These are phyloP conservation scores for Balanococcus diminutus DNA, from an alignment of 2,888 invertebrate genomes.

Conservation along the genomic window DNA sequence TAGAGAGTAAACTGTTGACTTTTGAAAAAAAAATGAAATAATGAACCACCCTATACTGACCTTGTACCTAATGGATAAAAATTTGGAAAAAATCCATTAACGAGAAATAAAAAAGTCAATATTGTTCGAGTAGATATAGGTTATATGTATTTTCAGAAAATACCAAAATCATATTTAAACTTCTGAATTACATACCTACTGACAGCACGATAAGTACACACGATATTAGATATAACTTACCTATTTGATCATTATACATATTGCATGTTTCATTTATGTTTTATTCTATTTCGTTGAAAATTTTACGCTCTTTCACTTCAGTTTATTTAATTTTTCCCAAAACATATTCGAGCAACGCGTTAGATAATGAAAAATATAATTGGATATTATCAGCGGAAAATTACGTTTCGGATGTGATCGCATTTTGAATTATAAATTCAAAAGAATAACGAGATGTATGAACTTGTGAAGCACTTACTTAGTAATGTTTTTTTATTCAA, in stretches of 20 bases:
- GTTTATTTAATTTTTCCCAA: slow-evolving; percentile 33
- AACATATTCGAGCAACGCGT: not conserved
- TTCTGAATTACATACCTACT: no score
- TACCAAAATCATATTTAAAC: no score
- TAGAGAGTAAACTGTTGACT: no score
- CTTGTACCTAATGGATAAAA: no score
- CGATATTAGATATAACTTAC: not conserved
- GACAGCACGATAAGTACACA: no score
- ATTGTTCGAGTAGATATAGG: no score
- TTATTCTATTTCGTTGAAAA: slow-evolving; percentile 2
- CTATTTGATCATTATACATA: not conserved
- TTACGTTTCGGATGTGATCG: slow-evolving; percentile 39
- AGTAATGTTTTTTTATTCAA: no score
- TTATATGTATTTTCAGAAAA: no score
- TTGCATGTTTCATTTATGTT: not conserved
- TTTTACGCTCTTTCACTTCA: slow-evolving; percentile 41
- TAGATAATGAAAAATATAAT: slow-evolving; percentile 40
- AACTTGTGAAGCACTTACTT: not conserved
- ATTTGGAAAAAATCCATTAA: no score
- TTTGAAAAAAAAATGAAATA: no score
- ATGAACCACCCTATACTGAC: no score
- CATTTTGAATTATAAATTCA: slow-evolving; percentile 4
- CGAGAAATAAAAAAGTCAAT: no score
- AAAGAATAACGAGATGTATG: not conserved
- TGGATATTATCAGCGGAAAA: slow-evolving; percentile 39